Evolutionary conservation across 1,140 invertebrate species (phyloP), one percentile per base, ranked within the genome.

Genomic region (Rhagoletis zephyria): DNA sequence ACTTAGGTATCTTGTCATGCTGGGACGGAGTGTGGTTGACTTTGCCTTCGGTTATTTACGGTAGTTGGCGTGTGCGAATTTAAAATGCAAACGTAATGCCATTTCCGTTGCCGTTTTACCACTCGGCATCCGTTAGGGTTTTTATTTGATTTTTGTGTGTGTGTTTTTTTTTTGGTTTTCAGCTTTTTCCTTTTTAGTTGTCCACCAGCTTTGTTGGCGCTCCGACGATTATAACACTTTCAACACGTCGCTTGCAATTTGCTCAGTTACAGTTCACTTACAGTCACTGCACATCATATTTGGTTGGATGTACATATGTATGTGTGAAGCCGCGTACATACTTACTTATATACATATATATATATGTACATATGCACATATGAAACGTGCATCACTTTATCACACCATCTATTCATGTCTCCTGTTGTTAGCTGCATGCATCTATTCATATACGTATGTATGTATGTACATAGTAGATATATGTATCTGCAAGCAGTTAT

Each of bases 51-150:
- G 74, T 81, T 81, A 81, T 81, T 81, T 81, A 81, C 48, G 74
- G 45, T 42, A 81, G 45, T 48, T 81, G 74, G 74, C 48, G 74
- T 81, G 74, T 81, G 74, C 51, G 48, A 81, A 81, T 81, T 81
- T 81, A 81, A 81, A 81, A 81, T 81, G 74, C 74, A 51, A 81
- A 81, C 74, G 45, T 81, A 81, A 81, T 81, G 74, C 48, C 74
- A 81, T 81, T 81, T 81, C 74, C 74, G 48, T 81, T 81, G 74
- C 48, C 74, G 45, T 30, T 81, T 81, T 81, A 48, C 74, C 74
- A 81, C 74, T 81, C 48, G n/a, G 56, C n/a, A 56, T 56, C 48
- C 48, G 74, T 56, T 56, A 30, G 12, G 16, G n/a, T 74, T 30
- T 74, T 74, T 74, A 4, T 56, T 30, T 42, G 40, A 2, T 16